Percentiles rank a stretch among this genome's conserved stretches.
These are phyloP conservation scores for Drosophila miranda DNA, from an alignment of 1,140 invertebrate genomes.

Conservation along the genomic window DNA sequence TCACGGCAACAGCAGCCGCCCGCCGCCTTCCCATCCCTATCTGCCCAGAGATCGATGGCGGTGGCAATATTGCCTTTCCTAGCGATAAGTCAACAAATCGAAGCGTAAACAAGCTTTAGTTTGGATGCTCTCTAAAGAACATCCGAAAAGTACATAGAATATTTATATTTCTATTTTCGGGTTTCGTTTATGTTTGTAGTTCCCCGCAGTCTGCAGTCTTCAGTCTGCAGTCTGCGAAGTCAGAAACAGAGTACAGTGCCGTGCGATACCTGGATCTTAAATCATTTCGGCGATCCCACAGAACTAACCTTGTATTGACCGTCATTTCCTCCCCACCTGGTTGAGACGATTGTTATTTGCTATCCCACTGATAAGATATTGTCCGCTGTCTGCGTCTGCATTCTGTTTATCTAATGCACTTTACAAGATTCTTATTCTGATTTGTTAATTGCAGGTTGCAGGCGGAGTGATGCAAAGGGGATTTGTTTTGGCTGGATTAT, in stretches of 20 bases:
- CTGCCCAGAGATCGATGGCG: slow-evolving; percentile 1
- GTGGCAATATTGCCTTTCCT: slow-evolving; percentile 32
- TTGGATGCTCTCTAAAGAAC: slow-evolving; percentile 29
- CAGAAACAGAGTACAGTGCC: neutral
- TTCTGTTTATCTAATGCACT: slow-evolving; percentile 59
- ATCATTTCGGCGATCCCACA: slow-evolving; percentile 1
- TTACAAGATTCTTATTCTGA: slow-evolving; percentile 51
- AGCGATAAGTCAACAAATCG: slow-evolving; percentile 60
- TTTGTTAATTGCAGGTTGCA: slow-evolving; percentile 31
- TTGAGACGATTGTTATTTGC: slow-evolving; percentile 1
- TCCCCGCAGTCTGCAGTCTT: no score
- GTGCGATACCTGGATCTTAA: neutral
- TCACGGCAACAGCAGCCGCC: slow-evolving; percentile 11
- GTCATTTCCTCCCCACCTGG: slow-evolving; percentile 14
- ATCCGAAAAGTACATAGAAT: slow-evolving; percentile 51
- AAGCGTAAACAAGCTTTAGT: slow-evolving; percentile 35
- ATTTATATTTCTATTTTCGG: slow-evolving; percentile 39
- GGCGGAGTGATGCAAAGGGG: no score
- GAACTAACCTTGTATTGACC: slow-evolving; percentile 57
- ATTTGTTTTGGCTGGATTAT: slow-evolving; percentile 18
- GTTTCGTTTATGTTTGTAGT: slow-evolving; percentile 3
- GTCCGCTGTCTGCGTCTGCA: slow-evolving; percentile 11
- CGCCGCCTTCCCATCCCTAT: slow-evolving; percentile 2
- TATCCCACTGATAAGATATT: slow-evolving; percentile 43
- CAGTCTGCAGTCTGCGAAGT: slow-evolving; percentile 2